Evolutionary conservation across 2,888 invertebrate species (phyloP).

Genomic region (Crossocerus cetratus): DNA sequence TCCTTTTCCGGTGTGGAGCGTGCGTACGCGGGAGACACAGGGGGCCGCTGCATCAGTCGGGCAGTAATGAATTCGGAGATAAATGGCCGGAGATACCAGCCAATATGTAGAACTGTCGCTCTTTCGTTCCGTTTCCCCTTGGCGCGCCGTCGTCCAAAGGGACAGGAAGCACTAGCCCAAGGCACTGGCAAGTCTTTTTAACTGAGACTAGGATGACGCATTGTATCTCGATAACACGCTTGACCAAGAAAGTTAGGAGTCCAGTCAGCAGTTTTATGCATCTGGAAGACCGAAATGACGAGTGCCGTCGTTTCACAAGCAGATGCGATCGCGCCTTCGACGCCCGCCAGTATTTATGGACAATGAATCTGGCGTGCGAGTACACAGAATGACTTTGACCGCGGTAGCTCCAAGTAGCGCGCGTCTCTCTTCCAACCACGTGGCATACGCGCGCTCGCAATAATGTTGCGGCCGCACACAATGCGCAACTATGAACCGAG

Average conservation of each 20-base stretch:
- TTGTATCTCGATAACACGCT: too few relatives aligned
- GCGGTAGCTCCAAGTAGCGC: background rate
- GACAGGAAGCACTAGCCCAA: conserved; percentile 18
- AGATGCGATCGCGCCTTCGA: background rate
- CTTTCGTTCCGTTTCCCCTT: conserved; percentile 36
- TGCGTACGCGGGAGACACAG: conserved; percentile 25
- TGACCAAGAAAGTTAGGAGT: too few relatives aligned
- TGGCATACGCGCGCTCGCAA: background rate
- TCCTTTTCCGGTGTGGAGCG: conserved; percentile 40
- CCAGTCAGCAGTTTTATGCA: too few relatives aligned
- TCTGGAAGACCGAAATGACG: too few relatives aligned
- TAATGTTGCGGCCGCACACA: background rate
- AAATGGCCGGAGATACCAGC: conserved; percentile 66
- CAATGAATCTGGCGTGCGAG: background rate
- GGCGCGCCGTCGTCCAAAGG: conserved; percentile 39
- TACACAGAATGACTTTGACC: background rate
- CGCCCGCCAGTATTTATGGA: background rate
- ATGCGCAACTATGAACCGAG: conserved; percentile 32
- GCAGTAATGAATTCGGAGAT: conserved; percentile 70
- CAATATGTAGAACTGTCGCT: conserved; percentile 61
- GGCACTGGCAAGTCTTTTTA: conserved; percentile 23
- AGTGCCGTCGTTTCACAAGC: too few relatives aligned
- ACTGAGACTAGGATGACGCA: too few relatives aligned
- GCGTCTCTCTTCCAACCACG: background rate
- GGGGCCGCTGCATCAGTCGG: conserved; percentile 60